Percentiles rank a stretch among this genome's conserved stretches.
These are phyloP conservation scores for Brachionus paranguensis DNA, from an alignment of 1,140 invertebrate species.

Conservation along the genomic window DNA sequence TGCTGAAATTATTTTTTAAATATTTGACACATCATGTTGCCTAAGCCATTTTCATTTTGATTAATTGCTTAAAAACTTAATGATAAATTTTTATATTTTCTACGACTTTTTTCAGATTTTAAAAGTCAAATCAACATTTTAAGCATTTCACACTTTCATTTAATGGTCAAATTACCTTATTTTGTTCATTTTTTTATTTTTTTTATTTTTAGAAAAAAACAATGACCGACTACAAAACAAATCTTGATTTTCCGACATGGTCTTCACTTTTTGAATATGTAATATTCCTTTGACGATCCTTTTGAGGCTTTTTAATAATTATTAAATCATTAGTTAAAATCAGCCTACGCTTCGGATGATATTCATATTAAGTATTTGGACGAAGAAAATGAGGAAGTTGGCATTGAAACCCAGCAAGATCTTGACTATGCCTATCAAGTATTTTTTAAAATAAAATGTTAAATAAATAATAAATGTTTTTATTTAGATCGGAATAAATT, in stretches of 20 bases:
- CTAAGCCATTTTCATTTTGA: no score
- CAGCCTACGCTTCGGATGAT: not conserved
- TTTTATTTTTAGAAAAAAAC: not conserved
- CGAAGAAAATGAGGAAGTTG: slow-evolving; percentile 33
- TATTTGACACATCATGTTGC: not conserved
- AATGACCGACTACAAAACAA: not conserved
- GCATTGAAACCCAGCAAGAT: not conserved
- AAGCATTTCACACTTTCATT: no score
- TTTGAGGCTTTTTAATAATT: not conserved
- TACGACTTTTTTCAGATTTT: no score
- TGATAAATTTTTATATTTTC: no score
- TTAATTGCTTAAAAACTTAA: no score
- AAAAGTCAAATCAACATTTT: no score
- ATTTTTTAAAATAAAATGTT: not conserved
- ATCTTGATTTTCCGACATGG: not conserved
- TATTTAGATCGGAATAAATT: not conserved
- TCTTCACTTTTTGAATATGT: not conserved
- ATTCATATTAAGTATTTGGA: not conserved
- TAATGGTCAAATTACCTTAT: no score
- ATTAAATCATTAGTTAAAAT: not conserved
- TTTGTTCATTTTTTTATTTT: not conserved
- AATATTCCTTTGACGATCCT: not conserved
- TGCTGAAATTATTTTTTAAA: not conserved
- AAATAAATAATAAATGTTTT: not conserved
- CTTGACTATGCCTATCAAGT: slow-evolving; percentile 33